These are phyloP conservation scores for Dipodomys ordii DNA, from an alignment of 2,113 vertebrate genomes.

Conservation along the genomic window DNA sequence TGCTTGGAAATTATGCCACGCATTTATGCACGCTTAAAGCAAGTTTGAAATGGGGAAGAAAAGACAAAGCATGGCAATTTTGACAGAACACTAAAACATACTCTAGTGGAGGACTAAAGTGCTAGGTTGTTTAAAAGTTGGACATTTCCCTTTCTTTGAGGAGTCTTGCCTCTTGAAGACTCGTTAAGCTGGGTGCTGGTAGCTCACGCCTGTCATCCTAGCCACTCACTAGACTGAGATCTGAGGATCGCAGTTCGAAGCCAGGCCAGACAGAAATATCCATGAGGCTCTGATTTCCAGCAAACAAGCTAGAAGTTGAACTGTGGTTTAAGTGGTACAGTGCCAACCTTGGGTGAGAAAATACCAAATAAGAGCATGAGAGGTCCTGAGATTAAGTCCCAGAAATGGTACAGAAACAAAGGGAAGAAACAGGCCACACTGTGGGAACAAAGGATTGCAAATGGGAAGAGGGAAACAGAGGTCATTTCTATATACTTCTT, in stretches of 20 bases:
- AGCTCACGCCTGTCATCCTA: no score
- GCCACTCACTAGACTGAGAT: no score
- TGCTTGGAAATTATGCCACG: constrained; percentile 63
- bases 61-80: constrained; percentile 51
- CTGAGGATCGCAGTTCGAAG: no score
- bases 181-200: no score
- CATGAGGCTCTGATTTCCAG: no score
- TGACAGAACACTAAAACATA: constrained; percentile 43
- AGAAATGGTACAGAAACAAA: neutral
- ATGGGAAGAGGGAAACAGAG: constrained; percentile 61
- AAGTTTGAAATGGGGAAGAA: constrained; percentile 50
- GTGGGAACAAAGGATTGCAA: constrained; percentile 1
- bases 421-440: neutral
- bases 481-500: constrained; percentile 57
- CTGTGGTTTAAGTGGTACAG: no score
- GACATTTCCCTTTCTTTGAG: neutral
- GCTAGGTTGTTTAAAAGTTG: neutral
- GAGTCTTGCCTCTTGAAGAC: neutral
- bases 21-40: constrained; percentile 61
- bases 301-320: no score
- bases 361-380: no score
- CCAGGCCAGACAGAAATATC: no score
- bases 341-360: no score
- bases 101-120: constrained; percentile 15
- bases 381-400: no score